phyloP scores from a whole-genome alignment of 2,888 invertebrate genomes.

The Cheilosia soror region DNA sequence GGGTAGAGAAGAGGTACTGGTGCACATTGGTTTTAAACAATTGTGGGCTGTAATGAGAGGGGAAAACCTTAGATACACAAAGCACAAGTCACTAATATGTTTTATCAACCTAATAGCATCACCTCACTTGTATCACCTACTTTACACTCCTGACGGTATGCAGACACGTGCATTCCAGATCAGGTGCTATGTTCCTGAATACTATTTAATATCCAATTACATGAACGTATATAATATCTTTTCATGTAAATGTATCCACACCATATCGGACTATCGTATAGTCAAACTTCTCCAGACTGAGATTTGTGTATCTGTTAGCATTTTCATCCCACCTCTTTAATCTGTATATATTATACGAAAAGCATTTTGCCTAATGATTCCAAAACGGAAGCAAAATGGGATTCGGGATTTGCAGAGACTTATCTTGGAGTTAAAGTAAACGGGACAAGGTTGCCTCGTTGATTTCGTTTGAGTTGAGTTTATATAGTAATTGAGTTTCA shows the following conservation, averaged over 20 bases:
- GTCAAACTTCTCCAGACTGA: conserved; percentile 11
- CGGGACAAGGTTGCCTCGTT: neutral
- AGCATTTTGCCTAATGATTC: conserved; percentile 54
- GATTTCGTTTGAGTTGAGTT: neutral
- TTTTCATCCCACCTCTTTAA: neutral
- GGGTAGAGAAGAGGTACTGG: too few species aligned
- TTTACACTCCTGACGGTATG: neutral
- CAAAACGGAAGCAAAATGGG: conserved; percentile 64
- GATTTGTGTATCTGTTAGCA: neutral
- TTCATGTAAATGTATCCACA: neutral
- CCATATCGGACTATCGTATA: conserved; percentile 1
- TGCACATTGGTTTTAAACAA: too few species aligned
- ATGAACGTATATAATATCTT: neutral
- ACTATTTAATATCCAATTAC: conserved; percentile 50
- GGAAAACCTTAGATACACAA: too few species aligned
- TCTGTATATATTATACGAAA: neutral
- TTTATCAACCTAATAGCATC: neutral
- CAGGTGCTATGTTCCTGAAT: conserved; percentile 32
- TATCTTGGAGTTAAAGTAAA: conserved; percentile 43
- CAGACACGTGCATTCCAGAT: conserved; percentile 12
- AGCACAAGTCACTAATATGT: neutral
- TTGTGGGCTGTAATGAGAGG: too few species aligned
- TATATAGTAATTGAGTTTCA: conserved; percentile 21
- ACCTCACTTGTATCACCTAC: conserved; percentile 15
- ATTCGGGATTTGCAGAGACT: conserved; percentile 61